A percentile compares a stretch with the other conserved stretches of the same genome.
phyloP scores from a whole-genome alignment of 2,888 invertebrate genomes.

The Syrphus vitripennis region DNA sequence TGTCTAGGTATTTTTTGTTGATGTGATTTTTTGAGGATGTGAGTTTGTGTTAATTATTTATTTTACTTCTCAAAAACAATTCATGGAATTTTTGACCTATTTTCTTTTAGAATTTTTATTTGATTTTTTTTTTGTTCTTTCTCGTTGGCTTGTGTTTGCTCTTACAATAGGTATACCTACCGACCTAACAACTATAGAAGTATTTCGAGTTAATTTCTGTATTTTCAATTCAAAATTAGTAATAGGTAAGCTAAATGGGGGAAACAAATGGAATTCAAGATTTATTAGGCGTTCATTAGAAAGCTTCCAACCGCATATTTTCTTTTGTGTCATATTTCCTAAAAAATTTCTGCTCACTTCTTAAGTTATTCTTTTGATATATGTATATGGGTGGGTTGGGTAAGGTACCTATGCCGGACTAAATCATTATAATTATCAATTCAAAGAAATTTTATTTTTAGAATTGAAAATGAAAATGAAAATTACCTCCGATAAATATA shows the following conservation, averaged over 20 bases:
- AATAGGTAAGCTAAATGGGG: not conserved
- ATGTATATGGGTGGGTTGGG: too few species aligned
- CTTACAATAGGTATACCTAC: not conserved
- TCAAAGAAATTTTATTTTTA: not conserved
- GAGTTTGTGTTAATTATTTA: not conserved
- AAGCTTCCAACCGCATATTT: not conserved
- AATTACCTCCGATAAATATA: too few species aligned
- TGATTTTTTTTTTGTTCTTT: not conserved
- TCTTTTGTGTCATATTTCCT: not conserved
- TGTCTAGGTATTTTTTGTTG: not conserved
- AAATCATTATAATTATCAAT: not conserved
- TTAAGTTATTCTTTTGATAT: too few species aligned
- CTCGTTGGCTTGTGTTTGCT: not conserved
- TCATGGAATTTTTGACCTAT: not conserved
- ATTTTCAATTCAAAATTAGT: not conserved
- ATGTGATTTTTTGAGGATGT: not conserved
- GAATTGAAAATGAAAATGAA: not conserved
- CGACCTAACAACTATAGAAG: not conserved
- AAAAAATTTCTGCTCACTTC: not conserved
- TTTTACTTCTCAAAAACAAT: not conserved
- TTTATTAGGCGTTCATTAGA: slow-evolving; percentile 4
- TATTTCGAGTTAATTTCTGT: not conserved
- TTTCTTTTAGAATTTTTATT: not conserved
- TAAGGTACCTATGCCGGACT: too few species aligned
- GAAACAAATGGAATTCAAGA: not conserved